Evolutionary conservation across 2,797 vertebrate species (phyloP).

Genomic region (Danio choprae): DNA sequence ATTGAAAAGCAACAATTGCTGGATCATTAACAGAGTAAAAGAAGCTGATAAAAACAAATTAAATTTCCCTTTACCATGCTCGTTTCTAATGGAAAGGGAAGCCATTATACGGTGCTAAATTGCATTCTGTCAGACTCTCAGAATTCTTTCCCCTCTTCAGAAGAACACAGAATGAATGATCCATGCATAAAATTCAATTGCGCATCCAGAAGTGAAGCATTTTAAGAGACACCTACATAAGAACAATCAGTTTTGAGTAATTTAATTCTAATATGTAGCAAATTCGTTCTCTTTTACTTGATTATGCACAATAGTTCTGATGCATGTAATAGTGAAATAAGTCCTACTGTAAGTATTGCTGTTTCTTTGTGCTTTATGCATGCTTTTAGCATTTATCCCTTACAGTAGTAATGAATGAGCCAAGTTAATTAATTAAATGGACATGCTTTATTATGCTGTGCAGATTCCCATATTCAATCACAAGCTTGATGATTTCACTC

Average conservation of each 20-base stretch:
- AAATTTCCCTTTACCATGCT: slow-evolving; percentile 57
- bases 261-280: too few species aligned
- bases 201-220: background rate
- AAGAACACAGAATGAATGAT: background rate
- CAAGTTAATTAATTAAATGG: slow-evolving; percentile 20
- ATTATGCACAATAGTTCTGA: background rate
- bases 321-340: background rate
- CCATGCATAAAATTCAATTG: slow-evolving; percentile 17
- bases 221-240: background rate
- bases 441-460: slow-evolving; percentile 32
- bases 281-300: background rate
- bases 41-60: slow-evolving; percentile 63
- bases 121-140: slow-evolving; percentile 32
- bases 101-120: slow-evolving; percentile 53
- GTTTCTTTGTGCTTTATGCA: background rate
- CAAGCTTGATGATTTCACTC: slow-evolving; percentile 25
- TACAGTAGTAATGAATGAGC: slow-evolving; percentile 24
- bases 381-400: background rate
- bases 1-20: slow-evolving; percentile 67
- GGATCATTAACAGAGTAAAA: slow-evolving; percentile 57
- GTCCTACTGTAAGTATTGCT: background rate
- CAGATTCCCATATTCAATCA: slow-evolving; percentile 18
- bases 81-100: slow-evolving; percentile 62
- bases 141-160: background rate
- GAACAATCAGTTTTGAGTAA: background rate